phyloP scores from a whole-genome alignment of 2,888 invertebrate species.

The Heliconius hortense region DNA sequence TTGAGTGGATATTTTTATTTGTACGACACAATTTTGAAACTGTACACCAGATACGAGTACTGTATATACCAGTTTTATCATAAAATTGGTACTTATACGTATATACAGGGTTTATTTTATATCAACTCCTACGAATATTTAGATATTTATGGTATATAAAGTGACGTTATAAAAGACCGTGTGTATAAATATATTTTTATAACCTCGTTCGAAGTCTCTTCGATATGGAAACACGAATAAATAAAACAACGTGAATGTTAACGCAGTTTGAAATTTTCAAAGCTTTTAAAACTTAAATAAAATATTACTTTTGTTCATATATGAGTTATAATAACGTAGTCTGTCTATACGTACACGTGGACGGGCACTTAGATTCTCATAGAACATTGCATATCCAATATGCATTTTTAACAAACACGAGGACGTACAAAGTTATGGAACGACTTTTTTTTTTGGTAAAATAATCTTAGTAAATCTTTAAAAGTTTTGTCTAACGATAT shows the following conservation, averaged over 20 bases:
- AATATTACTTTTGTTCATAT: constrained; percentile 33
- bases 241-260: constrained; percentile 38
- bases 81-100: constrained; percentile 28
- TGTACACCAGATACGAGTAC: constrained; percentile 47
- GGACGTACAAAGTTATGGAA: background rate
- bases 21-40: constrained; percentile 66
- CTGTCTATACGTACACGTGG: constrained; percentile 10
- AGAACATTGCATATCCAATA: constrained; percentile 15
- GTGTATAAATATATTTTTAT: constrained; percentile 36
- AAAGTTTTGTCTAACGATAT: too few relatives aligned
- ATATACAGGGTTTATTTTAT: constrained; percentile 25
- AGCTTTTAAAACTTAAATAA: constrained; percentile 42
- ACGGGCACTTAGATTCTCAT: constrained; percentile 4
- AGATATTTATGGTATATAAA: constrained; percentile 35
- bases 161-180: constrained; percentile 29
- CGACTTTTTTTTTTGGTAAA: background rate
- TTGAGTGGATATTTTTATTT: constrained; percentile 72
- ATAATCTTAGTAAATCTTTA: background rate
- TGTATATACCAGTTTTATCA: constrained; percentile 8
- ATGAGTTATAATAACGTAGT: constrained; percentile 30
- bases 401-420: constrained; percentile 2
- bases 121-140: constrained; percentile 34
- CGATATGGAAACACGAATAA: constrained; percentile 40
- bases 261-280: constrained; percentile 38
- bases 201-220: constrained; percentile 32